Percentiles rank a stretch among this genome's conserved stretches.
phyloP scores from a whole-genome alignment of 2,797 vertebrate genomes.

The Streptopelia turtur region DNA sequence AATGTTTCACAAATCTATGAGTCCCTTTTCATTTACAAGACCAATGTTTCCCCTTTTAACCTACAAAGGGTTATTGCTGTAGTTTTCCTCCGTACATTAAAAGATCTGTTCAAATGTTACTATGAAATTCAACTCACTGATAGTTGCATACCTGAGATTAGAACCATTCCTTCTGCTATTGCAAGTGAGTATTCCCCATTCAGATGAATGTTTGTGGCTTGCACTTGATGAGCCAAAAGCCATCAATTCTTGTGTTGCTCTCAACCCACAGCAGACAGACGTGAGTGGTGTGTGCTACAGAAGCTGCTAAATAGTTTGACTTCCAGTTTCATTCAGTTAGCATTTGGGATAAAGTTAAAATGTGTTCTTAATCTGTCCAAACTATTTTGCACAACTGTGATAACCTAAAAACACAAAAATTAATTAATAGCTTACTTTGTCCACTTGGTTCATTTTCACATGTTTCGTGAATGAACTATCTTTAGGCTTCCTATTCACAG shows the following conservation, averaged over 20 bases:
- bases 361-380: not conserved
- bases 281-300: not conserved
- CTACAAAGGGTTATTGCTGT: not conserved
- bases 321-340: not conserved
- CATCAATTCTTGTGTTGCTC: not conserved
- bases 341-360: not conserved
- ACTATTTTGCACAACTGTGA: not conserved
- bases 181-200: not conserved
- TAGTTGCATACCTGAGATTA: not conserved
- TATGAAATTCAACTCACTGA: not conserved
- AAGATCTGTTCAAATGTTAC: not conserved
- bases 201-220: not conserved
- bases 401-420: not conserved
- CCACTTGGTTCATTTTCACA: constrained; percentile 1
- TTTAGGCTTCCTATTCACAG: constrained; percentile 20
- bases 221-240: not conserved
- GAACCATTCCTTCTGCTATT: not conserved
- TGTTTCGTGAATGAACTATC: constrained; percentile 10
- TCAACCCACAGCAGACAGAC: not conserved
- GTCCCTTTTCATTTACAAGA: not conserved
- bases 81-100: not conserved
- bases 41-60: not conserved
- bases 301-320: not conserved
- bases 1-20: not conserved
- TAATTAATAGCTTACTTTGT: not conserved